Base-by-base conservation (phyloP, 2,797 vertebrate genomes). In the Melanotaenia parkinsoni region DNA sequence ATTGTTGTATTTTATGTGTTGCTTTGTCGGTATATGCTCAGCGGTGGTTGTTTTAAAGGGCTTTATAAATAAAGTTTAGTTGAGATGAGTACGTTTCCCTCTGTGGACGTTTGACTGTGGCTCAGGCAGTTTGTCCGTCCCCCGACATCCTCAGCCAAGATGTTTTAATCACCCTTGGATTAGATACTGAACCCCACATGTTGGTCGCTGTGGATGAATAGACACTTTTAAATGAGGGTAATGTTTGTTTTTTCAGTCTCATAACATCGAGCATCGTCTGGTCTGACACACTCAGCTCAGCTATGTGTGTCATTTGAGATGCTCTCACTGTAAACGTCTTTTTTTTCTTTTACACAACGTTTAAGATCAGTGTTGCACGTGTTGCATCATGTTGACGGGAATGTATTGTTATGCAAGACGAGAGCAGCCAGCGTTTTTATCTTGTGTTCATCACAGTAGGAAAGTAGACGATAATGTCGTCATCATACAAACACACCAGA, bases 401-500 rank as follows among this genome's bases (percentile, higher is more conserved):
- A 76, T 14, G 50, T 63, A 32, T 67, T 12, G 73, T 83, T 87
- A 51, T 28, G 7, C 69, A 83, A 84, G 56, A 59, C 0, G 38
- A 66, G 72, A 67, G 76, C 85, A 37, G 75, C 79, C 68, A 58
- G 45, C 47, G 6, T 51, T 51, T 85, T 82, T 28, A 76, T 82
- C 70, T 83, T 0, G 74, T 18, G 63, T 82, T 83, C 64, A 73
- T 82, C 72, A 76, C 80, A 80, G 80, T 76, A 84, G 78, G 87
- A 89, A 87, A 82, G 83, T 58, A 33, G 73, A 56, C 74, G 86
- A 90, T 88, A 79, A 76, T 73, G 84, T 83, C 84, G 84, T 86
- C 86, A 82, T 88, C 71, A 65, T 69, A 78, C 83, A 85, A 88
- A 85, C 79, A 69, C 3, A 67, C 66, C 86, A 79, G 68, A 84